These are phyloP conservation scores for Halcyon smyrnensis DNA, from an alignment of 2,797 vertebrate species.

Conservation along the genomic window DNA sequence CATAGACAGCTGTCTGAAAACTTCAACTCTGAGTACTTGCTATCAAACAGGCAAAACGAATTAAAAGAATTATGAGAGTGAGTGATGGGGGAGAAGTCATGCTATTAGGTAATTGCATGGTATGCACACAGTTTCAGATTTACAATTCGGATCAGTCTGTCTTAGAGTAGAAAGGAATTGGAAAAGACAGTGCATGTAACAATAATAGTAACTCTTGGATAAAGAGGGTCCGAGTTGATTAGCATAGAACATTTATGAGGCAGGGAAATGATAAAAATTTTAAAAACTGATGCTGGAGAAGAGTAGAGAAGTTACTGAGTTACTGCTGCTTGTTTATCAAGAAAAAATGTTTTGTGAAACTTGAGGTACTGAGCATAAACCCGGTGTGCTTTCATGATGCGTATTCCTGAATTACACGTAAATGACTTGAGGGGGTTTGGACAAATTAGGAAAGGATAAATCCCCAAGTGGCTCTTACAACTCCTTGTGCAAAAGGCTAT, in stretches of 20 bases:
- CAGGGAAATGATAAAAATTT: not conserved
- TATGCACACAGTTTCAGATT: not conserved
- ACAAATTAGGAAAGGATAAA: not conserved
- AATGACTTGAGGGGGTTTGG: not conserved
- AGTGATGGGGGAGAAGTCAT: not conserved
- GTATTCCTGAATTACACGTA: not conserved
- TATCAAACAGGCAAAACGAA: not conserved
- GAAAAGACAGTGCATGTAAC: not conserved
- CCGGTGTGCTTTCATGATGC: not conserved
- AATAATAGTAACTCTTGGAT: not conserved
- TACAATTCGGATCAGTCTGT: not conserved
- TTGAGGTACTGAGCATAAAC: not conserved
- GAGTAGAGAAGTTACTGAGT: not conserved
- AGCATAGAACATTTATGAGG: not conserved
- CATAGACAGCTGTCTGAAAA: not conserved
- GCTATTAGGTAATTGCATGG: not conserved
- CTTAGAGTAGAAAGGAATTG: not conserved
- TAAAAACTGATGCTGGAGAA: not conserved
- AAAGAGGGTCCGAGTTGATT: not conserved
- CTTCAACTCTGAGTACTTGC: not conserved
- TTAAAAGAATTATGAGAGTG: not conserved
- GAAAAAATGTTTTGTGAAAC: not conserved
- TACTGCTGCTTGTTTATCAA: not conserved
- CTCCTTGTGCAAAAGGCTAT: not conserved
- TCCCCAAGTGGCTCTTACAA: not conserved